Percentiles rank a stretch among this genome's conserved stretches.
Conservation (phyloP, 2,797 vertebrate genomes). For the Megalops cyprinoides region DNA sequence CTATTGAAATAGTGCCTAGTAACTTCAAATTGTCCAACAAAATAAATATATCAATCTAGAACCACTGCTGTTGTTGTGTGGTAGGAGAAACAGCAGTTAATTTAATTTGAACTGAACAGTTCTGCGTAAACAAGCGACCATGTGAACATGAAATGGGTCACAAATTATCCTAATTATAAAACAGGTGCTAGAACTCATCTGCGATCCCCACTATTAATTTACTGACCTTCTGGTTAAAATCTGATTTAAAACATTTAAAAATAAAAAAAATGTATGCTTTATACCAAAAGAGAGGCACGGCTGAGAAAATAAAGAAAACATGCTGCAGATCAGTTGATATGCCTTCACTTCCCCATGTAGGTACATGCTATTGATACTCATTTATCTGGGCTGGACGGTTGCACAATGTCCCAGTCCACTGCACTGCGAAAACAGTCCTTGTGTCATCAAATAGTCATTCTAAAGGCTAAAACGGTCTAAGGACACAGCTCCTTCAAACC, state of each 20-base stretch:
- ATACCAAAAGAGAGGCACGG: neutral
- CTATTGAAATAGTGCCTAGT: neutral
- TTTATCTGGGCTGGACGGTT: neutral
- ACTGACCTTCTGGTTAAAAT: no score
- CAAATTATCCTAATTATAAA: no score
- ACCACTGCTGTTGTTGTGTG: neutral
- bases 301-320: neutral
- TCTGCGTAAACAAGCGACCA: neutral
- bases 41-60: neutral
- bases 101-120: neutral
- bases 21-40: neutral
- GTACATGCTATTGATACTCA: neutral
- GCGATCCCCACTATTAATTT: no score
- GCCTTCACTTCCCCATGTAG: neutral
- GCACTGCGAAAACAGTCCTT: neutral
- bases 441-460: neutral
- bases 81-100: neutral
- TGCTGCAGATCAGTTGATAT: neutral
- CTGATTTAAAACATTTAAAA: no score
- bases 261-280: neutral
- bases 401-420: neutral
- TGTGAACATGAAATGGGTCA: no score
- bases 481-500: neutral
- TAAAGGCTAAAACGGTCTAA: neutral
- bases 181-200: no score